These are phyloP conservation scores for Zosterops hypoxanthus DNA, from an alignment of 2,113 vertebrate genomes.

Conservation along the genomic window DNA sequence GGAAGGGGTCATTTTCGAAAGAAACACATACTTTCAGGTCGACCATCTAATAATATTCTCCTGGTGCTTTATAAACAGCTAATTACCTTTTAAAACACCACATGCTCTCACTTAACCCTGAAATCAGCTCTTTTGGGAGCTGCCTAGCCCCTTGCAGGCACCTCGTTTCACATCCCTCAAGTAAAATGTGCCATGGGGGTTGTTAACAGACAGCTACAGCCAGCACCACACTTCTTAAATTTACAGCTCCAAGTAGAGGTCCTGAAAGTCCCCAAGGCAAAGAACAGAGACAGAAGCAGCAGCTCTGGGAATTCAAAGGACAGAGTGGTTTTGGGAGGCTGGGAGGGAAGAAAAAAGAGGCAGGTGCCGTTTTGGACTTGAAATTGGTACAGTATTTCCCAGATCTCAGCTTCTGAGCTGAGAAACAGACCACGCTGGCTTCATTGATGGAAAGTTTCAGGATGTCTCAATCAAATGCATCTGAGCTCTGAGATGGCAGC, in stretches of 20 bases:
- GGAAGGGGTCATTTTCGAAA: background rate
- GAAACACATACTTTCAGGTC: background rate
- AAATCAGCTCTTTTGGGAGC: background rate
- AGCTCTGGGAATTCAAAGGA: background rate
- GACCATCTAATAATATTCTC: background rate
- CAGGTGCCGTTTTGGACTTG: background rate
- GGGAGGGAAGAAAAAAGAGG: background rate
- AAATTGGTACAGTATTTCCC: background rate
- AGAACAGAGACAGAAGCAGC: background rate
- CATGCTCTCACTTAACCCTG: background rate
- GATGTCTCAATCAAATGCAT: background rate
- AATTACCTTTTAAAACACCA: background rate
- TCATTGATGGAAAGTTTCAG: background rate
- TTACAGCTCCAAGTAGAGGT: background rate
- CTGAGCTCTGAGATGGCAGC: background rate
- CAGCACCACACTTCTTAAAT: fast-evolving
- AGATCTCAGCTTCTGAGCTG: background rate
- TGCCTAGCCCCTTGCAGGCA: background rate
- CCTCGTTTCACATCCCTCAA: background rate
- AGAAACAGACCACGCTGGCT: fast-evolving
- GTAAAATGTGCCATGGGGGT: background rate
- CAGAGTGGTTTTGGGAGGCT: background rate
- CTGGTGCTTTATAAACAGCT: background rate
- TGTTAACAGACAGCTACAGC: background rate
- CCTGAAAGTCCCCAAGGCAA: background rate